These are phyloP conservation scores for Sylvietta virens DNA, from an alignment of 2,113 vertebrate genomes.

Conservation along the genomic window DNA sequence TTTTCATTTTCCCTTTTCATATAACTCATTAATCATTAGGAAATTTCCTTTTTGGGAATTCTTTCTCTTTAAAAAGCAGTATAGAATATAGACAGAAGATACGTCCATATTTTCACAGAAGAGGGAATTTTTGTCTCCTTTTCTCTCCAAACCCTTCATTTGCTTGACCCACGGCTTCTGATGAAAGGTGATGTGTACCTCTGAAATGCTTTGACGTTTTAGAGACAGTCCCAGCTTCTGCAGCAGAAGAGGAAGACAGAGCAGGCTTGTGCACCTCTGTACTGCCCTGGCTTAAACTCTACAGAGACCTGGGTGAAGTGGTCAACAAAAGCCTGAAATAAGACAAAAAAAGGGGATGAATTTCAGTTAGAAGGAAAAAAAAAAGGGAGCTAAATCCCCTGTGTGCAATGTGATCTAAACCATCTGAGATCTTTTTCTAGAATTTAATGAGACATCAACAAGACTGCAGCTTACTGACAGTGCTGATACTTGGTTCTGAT, in stretches of 20 bases:
- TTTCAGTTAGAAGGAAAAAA: neutral
- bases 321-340: neutral
- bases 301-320: accelerated
- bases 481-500: neutral
- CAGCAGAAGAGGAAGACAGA: neutral
- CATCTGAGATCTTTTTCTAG: neutral
- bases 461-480: neutral
- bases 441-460: neutral
- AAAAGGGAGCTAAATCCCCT: neutral
- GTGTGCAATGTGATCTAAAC: neutral
- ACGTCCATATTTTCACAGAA: neutral
- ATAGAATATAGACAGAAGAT: neutral
- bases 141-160: neutral
- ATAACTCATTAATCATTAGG: neutral
- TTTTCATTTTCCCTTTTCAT: neutral
- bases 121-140: neutral
- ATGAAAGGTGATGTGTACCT: neutral
- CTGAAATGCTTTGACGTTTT: neutral
- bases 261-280: neutral
- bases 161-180: neutral
- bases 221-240: neutral
- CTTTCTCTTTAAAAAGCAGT: neutral
- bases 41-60: neutral
- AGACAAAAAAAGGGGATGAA: neutral
- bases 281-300: neutral